Percentiles rank a stretch among this genome's conserved stretches.
These are phyloP conservation scores for Butorides virescens DNA, from an alignment of 2,113 vertebrate species.

Conservation along the genomic window DNA sequence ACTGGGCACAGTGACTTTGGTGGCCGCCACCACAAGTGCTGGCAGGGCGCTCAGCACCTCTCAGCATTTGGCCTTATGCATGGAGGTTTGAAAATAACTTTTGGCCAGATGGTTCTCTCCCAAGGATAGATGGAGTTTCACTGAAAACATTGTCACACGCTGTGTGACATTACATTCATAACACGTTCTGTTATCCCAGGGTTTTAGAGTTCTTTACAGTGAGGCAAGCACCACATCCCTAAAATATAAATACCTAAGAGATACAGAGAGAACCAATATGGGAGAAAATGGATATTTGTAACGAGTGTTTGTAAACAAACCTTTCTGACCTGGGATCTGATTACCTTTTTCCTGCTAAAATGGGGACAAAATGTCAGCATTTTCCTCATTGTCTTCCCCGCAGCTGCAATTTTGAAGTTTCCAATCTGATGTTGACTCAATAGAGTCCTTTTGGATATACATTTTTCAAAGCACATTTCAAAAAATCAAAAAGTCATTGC, in stretches of 20 bases:
- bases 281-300: background rate
- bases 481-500: background rate
- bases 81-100: background rate
- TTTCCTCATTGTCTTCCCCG: background rate
- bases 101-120: background rate
- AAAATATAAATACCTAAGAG: background rate
- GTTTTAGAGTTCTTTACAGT: background rate
- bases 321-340: background rate
- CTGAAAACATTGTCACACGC: background rate
- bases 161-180: background rate
- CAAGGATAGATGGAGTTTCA: background rate
- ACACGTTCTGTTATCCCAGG: background rate
- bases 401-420: background rate
- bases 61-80: background rate
- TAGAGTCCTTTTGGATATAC: accelerated
- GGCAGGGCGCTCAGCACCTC: background rate
- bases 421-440: background rate
- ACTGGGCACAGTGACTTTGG: background rate
- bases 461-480: background rate
- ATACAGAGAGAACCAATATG: background rate
- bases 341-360: background rate
- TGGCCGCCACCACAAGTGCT: accelerated
- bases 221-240: background rate
- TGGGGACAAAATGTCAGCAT: background rate
- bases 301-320: background rate